phyloP scores from a whole-genome alignment of 2,888 invertebrate genomes.

The Cryptosula pallasiana region DNA sequence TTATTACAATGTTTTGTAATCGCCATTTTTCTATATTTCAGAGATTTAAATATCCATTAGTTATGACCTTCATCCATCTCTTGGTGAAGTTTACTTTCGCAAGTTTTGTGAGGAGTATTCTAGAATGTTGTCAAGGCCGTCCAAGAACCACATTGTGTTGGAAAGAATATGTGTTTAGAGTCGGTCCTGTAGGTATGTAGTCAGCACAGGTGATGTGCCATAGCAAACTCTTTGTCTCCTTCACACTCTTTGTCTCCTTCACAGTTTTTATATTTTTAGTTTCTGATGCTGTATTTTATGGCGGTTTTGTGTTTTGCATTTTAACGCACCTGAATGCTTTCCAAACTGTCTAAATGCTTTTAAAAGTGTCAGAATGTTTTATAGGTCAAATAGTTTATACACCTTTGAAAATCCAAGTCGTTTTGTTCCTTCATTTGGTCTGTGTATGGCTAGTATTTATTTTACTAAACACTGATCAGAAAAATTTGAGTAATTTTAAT shows the following conservation, averaged over 20 bases:
- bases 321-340: too few relatives aligned
- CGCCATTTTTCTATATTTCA: conserved; percentile 55
- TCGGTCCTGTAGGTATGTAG: conserved; percentile 59
- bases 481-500: too few relatives aligned
- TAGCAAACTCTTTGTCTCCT: too few relatives aligned
- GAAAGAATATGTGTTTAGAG: conserved; percentile 69
- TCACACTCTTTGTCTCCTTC: too few relatives aligned
- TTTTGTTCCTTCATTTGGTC: conserved; percentile 34
- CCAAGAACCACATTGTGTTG: conserved; percentile 67
- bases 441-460: too few relatives aligned
- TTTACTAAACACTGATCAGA: too few relatives aligned
- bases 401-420: neutral
- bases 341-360: too few relatives aligned
- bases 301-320: too few relatives aligned
- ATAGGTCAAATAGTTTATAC: too few relatives aligned
- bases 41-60: conserved; percentile 81
- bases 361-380: too few relatives aligned
- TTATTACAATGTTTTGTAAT: neutral
- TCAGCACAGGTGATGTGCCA: neutral
- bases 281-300: too few relatives aligned
- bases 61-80: conserved; percentile 84
- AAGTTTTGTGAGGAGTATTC: conserved; percentile 62
- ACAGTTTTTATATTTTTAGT: too few relatives aligned
- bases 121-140: conserved; percentile 36
- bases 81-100: conserved; percentile 80